Evolutionary conservation across 2,888 invertebrate genomes (phyloP), one percentile per base, ranked within the genome.

Genomic region (Cryptus viduatorius): DNA sequence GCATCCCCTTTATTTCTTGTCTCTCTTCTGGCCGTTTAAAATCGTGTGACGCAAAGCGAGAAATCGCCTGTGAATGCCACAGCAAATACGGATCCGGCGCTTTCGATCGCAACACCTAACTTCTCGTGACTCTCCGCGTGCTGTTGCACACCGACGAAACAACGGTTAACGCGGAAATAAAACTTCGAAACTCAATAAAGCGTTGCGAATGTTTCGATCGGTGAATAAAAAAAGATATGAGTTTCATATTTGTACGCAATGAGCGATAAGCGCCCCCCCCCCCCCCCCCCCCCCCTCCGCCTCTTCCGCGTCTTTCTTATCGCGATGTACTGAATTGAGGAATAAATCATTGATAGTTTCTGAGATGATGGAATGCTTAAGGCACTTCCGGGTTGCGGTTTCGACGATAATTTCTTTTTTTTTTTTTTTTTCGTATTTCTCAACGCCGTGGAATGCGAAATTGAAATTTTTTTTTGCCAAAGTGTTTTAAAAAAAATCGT

Each of bases 1-100:
- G 50, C 75, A 65, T 53, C 53, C 76, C 61, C 65, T 65, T 65
- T 76, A n/a, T 37, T 50, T 37, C 48, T 65, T 50, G 19, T 24
- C 50, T 53, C 1, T 50, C 4, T 31, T n/a, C 31, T n/a, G 5
- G 0, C 61, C 19, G 8, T 37, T 37, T 37, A 37, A 37, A 7
- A 37, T 37, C 8, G 37, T 37, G 0, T 37, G 37, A 37, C 37
- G 37, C 37, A 37, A 37, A 37, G 7, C 37, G 37, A 37, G 37
- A 37, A 37, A 37, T 37, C 37, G 37, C 37, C 4, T 37, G 37
- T 37, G 4, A 37, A 37, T 37, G 37, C 37, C 37, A 37, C 5
- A 1, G 37, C 4, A 24, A 24, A 24, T 3, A 24, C 24, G 37
- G 8, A 7, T 4, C 37, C 5, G 37, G 37, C 37, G 37, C 37